Conservation (phyloP, 1,140 invertebrate genomes). For the Pemphigus obesinymphae region DNA sequence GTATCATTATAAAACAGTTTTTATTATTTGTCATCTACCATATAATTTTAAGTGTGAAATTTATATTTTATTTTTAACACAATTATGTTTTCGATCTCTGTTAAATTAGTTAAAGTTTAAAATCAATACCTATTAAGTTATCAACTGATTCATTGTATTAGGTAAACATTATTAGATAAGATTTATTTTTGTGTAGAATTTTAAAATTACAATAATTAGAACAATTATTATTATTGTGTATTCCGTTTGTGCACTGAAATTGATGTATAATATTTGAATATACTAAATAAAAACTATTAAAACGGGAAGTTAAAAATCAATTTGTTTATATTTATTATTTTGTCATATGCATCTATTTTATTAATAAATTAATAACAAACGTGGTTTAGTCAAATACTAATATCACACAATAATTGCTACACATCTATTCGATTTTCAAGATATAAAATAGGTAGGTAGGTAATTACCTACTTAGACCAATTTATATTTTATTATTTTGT, state of each 20-base stretch:
- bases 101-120: background rate
- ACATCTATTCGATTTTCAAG: too few relatives aligned
- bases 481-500: too few relatives aligned
- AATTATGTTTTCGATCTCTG: constrained; percentile 1
- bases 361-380: too few relatives aligned
- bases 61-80: background rate
- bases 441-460: too few relatives aligned
- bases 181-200: background rate
- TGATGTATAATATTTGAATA: background rate
- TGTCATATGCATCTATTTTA: too few relatives aligned
- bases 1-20: background rate
- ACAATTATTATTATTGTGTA: background rate
- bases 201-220: too few relatives aligned
- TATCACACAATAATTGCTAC: too few relatives aligned
- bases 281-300: background rate
- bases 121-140: background rate
- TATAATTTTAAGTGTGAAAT: background rate
- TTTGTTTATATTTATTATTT: too few relatives aligned
- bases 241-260: background rate
- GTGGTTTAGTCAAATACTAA: too few relatives aligned
- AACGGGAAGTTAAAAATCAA: background rate
- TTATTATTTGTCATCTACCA: background rate
- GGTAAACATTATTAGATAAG: background rate
- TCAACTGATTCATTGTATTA: background rate
- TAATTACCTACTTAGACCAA: too few relatives aligned